Percentiles rank a stretch among this genome's conserved stretches.
Evolutionary conservation across 2,888 invertebrate species (phyloP).

Genomic region (Amorpha juglandis): DNA sequence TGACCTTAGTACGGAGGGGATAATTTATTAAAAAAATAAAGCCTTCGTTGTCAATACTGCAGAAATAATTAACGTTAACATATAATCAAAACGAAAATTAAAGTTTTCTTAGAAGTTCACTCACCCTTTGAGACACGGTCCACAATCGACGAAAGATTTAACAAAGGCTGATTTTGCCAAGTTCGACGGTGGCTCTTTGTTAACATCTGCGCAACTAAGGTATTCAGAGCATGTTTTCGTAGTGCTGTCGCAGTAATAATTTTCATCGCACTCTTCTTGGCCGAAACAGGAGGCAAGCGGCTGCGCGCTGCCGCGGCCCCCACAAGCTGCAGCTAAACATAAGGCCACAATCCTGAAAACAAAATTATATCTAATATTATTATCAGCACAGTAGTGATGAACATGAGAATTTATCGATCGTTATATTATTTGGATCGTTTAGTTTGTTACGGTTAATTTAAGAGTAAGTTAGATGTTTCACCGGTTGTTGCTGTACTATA

Average conservation of each 20-base stretch:
- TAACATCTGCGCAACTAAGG: constrained; percentile 56
- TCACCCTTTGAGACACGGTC: constrained; percentile 60
- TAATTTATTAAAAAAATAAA: too few species aligned
- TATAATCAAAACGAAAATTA: not conserved
- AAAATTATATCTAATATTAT: not conserved
- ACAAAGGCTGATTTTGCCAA: constrained; percentile 45
- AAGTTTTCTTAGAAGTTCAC: not conserved
- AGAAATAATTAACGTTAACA: too few species aligned
- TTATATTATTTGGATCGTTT: too few species aligned
- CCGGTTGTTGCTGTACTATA: too few species aligned
- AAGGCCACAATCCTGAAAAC: constrained; percentile 19
- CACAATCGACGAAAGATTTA: constrained; percentile 60
- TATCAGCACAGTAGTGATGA: not conserved
- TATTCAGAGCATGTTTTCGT: constrained; percentile 54
- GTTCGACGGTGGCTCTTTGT: constrained; percentile 49
- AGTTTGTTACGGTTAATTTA: too few species aligned
- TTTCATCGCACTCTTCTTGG: constrained; percentile 51
- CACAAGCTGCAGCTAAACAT: constrained; percentile 30
- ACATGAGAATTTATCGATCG: not conserved
- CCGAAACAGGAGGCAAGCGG: constrained; percentile 45
- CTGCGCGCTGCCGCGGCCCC: constrained; percentile 34
- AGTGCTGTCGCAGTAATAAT: constrained; percentile 55
- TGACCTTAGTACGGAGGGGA: too few species aligned
- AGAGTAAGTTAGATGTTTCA: too few species aligned
- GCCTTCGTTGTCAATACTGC: too few species aligned